Base-by-base conservation (phyloP, 2,888 invertebrate genomes). In the Ganaspis brasiliensis region DNA sequence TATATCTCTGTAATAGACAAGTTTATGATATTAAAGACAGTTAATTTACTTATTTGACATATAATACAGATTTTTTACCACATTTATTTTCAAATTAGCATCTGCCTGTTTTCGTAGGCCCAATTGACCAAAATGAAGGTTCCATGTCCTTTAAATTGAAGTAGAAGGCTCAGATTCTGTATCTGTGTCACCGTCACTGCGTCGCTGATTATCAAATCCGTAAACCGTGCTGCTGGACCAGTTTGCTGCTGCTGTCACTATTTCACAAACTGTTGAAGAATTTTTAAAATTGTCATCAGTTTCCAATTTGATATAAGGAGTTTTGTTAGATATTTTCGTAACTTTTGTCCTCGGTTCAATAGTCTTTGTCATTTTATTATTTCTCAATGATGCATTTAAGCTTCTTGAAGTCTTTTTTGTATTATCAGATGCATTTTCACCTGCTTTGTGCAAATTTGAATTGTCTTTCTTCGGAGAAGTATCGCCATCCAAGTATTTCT, bases 111-210 rank as follows among this genome's bases (percentile, higher is more conserved):
- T 37, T 37, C 19, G 19, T 61, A 61, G 61, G 37, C 37, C 61
- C 40, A 63, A 40, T 63, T 63, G 40, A 63, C 63, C 40, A 8
- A 40, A 63, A 57, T 79, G 5, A 56, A 24, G 40, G 14, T 45
- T 40, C 3, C 45, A 72, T 19, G 5, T 63, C 52, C 52, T 83
- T 82, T 86, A 89, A 78, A 90, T 87, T 56, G 90, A 90, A 21
- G 90, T 90, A 9, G 90, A 90, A 77, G 89, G 87, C 26, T 89
- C 89, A 75, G 89, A 87, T 59, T 89, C 90, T n/a, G 85, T 86
- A 57, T 89, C 88, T 35, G 83, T 84, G 14, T 87, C 86, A 2
- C 73, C 79, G 3, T 79, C 79, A 52, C 75, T 81, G 0, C 71
- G 76, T n/a, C 45, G 67, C 24, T 24, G 40, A 24, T 67, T 61